Evolutionary conservation across 2,888 invertebrate species (phyloP).

Genomic region (Chymomyza procnemis): DNA sequence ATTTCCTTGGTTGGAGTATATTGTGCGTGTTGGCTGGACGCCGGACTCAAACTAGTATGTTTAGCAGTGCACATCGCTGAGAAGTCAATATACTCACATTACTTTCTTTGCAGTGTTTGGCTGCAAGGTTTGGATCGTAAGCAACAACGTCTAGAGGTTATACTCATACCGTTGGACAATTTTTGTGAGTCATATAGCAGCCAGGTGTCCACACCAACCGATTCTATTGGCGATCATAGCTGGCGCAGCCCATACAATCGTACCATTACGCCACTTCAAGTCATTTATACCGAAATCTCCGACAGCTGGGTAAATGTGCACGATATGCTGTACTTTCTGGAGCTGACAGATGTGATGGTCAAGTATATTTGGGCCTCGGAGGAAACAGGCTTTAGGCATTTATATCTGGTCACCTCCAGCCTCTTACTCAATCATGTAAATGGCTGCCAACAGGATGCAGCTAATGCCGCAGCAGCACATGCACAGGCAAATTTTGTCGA

Average conservation of each 20-base stretch:
- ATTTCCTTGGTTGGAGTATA: constrained; percentile 96
- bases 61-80: background rate
- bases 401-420: constrained; percentile 88
- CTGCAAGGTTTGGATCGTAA: constrained; percentile 92
- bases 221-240: constrained; percentile 74
- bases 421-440: constrained; percentile 77
- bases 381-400: constrained; percentile 92
- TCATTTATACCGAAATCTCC: constrained; percentile 80
- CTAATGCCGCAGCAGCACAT: constrained; percentile 25
- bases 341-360: constrained; percentile 78
- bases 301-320: constrained; percentile 97
- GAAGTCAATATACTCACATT: background rate
- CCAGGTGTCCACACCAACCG: constrained; percentile 78
- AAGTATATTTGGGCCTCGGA: constrained; percentile 95
- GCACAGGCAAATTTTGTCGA: constrained; percentile 68
- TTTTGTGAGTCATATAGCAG: constrained; percentile 81
- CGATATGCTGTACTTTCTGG: constrained; percentile 91
- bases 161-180: constrained; percentile 88
- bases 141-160: constrained; percentile 91
- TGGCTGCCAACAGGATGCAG: constrained; percentile 77
- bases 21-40: constrained; percentile 97
- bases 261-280: constrained; percentile 76
- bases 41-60: constrained; percentile 92
- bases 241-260: constrained; percentile 78
- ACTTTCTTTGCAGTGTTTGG: constrained; percentile 85